Conservation (phyloP, 2,113 vertebrate genomes). For the Deroptyus accipitrinus region DNA sequence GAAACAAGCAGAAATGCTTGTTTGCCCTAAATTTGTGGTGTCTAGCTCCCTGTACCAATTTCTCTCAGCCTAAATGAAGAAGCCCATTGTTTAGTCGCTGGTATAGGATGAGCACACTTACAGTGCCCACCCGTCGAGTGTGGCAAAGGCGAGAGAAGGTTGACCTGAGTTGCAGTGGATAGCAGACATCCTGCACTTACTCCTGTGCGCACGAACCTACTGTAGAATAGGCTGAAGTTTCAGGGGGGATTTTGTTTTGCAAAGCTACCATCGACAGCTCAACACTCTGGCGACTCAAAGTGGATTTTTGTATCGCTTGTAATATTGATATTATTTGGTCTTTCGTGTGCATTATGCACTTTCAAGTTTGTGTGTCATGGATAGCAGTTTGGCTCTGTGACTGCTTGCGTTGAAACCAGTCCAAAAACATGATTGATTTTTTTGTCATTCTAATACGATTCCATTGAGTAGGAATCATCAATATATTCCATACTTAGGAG, state of each 20-base stretch:
- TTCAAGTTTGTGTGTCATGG: rapidly evolving
- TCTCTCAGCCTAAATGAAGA: not conserved
- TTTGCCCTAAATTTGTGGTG: not conserved
- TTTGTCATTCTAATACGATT: not conserved
- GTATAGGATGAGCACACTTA: not conserved
- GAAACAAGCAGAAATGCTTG: not conserved
- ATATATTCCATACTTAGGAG: not conserved
- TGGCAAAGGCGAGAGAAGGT: not conserved
- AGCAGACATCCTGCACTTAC: not conserved
- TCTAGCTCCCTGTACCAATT: not conserved
- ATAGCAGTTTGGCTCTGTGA: not conserved
- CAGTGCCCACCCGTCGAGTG: not conserved
- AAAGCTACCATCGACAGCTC: not conserved
- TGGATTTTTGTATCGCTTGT: not conserved
- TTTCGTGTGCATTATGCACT: not conserved
- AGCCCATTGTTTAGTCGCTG: not conserved
- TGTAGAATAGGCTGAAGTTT: rapidly evolving
- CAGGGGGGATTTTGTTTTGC: not conserved
- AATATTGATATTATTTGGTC: not conserved
- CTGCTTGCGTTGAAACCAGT: not conserved
- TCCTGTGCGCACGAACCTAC: not conserved
- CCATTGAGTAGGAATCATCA: not conserved
- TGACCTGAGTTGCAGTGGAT: not conserved
- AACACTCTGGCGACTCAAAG: not conserved
- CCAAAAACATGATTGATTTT: not conserved